Conservation (phyloP, 1,140 invertebrate species). For the Anoplolepis gracilipes region DNA sequence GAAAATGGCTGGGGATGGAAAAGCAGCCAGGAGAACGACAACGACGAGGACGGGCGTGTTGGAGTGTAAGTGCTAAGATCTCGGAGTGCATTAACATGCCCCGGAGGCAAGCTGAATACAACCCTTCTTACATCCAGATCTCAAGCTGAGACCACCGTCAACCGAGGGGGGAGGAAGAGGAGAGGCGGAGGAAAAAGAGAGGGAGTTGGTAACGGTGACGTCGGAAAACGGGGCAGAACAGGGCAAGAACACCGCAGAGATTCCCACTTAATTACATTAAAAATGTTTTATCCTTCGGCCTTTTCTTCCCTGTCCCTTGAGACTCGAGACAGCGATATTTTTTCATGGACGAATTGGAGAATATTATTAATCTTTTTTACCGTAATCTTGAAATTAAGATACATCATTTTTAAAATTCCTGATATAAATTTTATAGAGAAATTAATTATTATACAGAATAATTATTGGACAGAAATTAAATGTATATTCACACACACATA, state of each 20-base stretch:
- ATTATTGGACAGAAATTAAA: no score
- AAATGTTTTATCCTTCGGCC: constrained; percentile 84
- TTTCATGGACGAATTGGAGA: constrained; percentile 50
- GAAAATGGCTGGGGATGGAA: constrained; percentile 80
- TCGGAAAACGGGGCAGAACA: constrained; percentile 57
- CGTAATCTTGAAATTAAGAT: constrained; percentile 1
- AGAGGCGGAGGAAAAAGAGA: background rate
- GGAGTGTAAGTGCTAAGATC: constrained; percentile 87
- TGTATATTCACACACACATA: no score
- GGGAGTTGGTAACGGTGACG: constrained; percentile 18
- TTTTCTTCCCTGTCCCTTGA: constrained; percentile 42
- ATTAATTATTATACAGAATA: no score
- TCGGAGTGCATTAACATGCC: constrained; percentile 86
- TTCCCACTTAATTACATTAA: constrained; percentile 86
- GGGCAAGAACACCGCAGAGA: constrained; percentile 79
- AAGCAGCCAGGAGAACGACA: constrained; percentile 70
- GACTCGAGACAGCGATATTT: constrained; percentile 53
- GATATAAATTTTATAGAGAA: background rate
- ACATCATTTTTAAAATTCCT: background rate
- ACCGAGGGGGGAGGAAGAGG: constrained; percentile 48
- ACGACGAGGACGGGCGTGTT: constrained; percentile 80
- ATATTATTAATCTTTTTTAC: constrained; percentile 27
- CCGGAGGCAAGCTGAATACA: constrained; percentile 84
- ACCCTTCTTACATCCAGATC: constrained; percentile 86
- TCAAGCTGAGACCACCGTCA: constrained; percentile 77